phyloP scores from a whole-genome alignment of 2,797 vertebrate species.

The Enteromius trimaculatus region DNA sequence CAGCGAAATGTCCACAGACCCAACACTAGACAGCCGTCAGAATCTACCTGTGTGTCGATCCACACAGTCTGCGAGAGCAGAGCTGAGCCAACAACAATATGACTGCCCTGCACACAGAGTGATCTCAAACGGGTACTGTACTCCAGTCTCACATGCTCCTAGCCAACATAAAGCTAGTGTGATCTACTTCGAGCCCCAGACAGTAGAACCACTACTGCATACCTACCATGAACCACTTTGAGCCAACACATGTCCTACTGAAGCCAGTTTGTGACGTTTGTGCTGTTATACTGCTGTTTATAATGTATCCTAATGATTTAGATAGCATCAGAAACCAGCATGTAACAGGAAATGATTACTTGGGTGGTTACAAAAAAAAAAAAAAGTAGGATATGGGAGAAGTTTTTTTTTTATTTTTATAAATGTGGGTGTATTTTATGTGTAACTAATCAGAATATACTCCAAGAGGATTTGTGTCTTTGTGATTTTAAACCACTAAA shows the following conservation, averaged over 20 bases:
- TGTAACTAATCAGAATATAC: slow-evolving; percentile 43
- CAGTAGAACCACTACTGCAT: slow-evolving; percentile 36
- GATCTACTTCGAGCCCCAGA: slow-evolving; percentile 69
- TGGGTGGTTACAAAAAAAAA: background rate
- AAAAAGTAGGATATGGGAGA: slow-evolving; percentile 2
- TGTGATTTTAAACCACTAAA: slow-evolving; percentile 15
- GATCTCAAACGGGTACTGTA: slow-evolving; percentile 78
- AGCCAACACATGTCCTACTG: slow-evolving; percentile 28
- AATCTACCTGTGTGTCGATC: slow-evolving; percentile 6
- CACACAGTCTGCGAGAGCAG: background rate
- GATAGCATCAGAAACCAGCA: slow-evolving; percentile 7
- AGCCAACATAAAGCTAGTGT: slow-evolving; percentile 52
- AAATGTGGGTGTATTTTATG: slow-evolving; percentile 15
- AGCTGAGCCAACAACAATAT: slow-evolving; percentile 64
- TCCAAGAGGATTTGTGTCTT: slow-evolving; percentile 10
- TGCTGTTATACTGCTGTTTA: background rate
- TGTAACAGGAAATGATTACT: background rate
- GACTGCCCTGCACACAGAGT: slow-evolving; percentile 76
- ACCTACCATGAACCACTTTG: slow-evolving; percentile 66
- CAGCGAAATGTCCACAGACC: slow-evolving; percentile 70
- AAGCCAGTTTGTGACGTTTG: background rate
- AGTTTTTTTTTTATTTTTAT: slow-evolving; percentile 18
- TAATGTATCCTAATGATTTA: background rate
- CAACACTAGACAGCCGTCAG: background rate
- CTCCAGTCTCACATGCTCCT: slow-evolving; percentile 62